These are phyloP conservation scores for Campopleginae sp. DNA, from an alignment of 2,888 invertebrate genomes.

Conservation along the genomic window DNA sequence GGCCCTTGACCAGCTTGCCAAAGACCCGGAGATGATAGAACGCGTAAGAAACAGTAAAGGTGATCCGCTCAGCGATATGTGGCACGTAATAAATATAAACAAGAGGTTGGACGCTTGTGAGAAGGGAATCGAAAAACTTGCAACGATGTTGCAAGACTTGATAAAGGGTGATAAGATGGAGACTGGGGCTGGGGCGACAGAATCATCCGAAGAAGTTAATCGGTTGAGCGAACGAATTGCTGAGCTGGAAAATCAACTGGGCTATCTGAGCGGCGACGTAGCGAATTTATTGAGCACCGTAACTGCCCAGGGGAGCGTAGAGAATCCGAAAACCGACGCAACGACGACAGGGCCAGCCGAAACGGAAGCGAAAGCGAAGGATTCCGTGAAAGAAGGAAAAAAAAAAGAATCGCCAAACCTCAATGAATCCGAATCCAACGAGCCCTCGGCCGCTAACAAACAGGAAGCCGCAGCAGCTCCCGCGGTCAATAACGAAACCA, in stretches of 20 bases:
- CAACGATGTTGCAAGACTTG: constrained; percentile 76
- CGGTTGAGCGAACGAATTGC: constrained; percentile 81
- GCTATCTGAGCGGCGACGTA: constrained; percentile 53
- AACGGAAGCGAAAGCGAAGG: not conserved
- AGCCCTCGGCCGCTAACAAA: not conserved
- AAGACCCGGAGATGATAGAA: constrained; percentile 83
- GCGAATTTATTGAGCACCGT: constrained; percentile 56
- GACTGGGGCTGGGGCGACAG: constrained; percentile 26
- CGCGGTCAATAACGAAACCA: not conserved
- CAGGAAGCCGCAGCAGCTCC: not conserved
- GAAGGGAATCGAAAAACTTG: constrained; percentile 86
- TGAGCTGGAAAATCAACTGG: constrained; percentile 70
- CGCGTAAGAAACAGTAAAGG: constrained; percentile 78
- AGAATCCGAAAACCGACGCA: not conserved
- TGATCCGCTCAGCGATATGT: constrained; percentile 87
- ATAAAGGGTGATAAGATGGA: constrained; percentile 69
- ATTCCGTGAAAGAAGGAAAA: not conserved
- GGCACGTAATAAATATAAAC: constrained; percentile 87
- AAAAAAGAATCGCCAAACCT: not conserved
- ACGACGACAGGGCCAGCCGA: not conserved
- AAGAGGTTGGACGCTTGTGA: constrained; percentile 89
- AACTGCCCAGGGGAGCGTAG: not conserved
- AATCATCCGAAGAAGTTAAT: constrained; percentile 83
- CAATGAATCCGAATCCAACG: not conserved
- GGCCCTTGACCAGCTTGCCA: constrained; percentile 83